Percentiles rank a stretch among this genome's conserved stretches.
These are phyloP conservation scores for Apostichopus parvimensis DNA, from an alignment of 35 echinoderm and acorn worm species.

Conservation along the genomic window DNA sequence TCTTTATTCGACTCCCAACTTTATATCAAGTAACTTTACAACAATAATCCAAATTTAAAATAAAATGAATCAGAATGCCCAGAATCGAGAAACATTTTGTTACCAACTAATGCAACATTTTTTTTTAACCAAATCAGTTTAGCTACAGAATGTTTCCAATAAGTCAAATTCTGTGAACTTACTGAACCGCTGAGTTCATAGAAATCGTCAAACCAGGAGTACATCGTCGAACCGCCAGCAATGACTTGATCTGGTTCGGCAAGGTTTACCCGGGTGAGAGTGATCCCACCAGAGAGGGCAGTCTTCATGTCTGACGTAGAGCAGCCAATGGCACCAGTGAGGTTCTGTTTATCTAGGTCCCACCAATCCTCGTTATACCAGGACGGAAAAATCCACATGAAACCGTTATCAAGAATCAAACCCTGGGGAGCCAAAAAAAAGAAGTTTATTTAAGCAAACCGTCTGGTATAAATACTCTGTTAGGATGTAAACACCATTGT, in stretches of 20 bases:
- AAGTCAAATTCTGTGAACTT: background rate
- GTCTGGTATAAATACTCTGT: too few species aligned
- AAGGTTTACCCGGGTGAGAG: conserved; percentile 6
- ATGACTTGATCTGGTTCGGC: conserved; percentile 27
- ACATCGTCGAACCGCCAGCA: conserved; percentile 29
- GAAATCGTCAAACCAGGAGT: background rate
- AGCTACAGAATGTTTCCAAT: too few species aligned
- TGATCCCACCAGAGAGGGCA: conserved; percentile 21
- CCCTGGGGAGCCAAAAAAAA: background rate
- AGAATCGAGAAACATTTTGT: too few species aligned
- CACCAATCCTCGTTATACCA: conserved; percentile 45
- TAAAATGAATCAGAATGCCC: too few species aligned
- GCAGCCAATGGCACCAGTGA: conserved; percentile 29
- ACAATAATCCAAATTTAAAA: too few species aligned
- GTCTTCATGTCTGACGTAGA: conserved; percentile 7
- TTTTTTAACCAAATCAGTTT: too few species aligned
- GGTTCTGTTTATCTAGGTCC: conserved; percentile 41
- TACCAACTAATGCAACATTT: too few species aligned
- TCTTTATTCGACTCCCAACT: too few species aligned
- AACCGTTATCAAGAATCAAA: background rate
- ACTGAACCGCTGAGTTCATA: background rate
- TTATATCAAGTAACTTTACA: too few species aligned
- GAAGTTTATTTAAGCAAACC: too few species aligned
- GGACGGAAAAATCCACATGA: conserved; percentile 36
- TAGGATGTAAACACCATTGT: too few species aligned